Evolutionary conservation across 1,140 invertebrate genomes (phyloP).

Genomic region (Rhynchophorus ferrugineus): DNA sequence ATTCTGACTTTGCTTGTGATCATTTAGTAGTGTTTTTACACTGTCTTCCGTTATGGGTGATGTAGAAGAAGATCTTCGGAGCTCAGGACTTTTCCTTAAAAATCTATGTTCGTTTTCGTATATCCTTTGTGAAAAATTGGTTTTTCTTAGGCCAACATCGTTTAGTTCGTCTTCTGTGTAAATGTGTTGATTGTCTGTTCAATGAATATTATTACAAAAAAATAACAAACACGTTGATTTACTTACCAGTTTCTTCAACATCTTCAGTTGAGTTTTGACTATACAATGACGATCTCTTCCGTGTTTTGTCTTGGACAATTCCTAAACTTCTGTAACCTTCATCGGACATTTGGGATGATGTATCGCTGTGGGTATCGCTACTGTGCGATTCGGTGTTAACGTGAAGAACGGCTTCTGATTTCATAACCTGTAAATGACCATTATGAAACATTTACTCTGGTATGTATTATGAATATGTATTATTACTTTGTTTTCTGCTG

Average conservation of each 20-base stretch:
- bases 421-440: conserved; percentile 19
- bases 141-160: conserved; percentile 59
- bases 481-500: conserved; percentile 25
- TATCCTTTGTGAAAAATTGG: conserved; percentile 50
- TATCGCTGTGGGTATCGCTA: conserved; percentile 59
- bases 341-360: conserved; percentile 79
- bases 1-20: conserved; percentile 16
- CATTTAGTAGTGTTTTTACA: conserved; percentile 32
- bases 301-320: conserved; percentile 49
- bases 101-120: conserved; percentile 43
- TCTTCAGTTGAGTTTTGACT: conserved; percentile 60
- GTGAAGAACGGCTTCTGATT: conserved; percentile 34
- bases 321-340: conserved; percentile 78
- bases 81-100: conserved; percentile 17
- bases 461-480: neutral
- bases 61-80: conserved; percentile 13
- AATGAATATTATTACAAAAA: neutral
- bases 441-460: neutral
- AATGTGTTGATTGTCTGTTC: conserved; percentile 36
- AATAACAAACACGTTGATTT: neutral
- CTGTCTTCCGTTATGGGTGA: conserved; percentile 40
- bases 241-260: conserved; percentile 58
- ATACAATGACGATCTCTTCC: conserved; percentile 55
- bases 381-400: conserved; percentile 30
- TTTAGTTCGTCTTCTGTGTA: conserved; percentile 54